Base-by-base conservation (phyloP, 2,797 vertebrate species). In the Toxotes lorentzi region DNA sequence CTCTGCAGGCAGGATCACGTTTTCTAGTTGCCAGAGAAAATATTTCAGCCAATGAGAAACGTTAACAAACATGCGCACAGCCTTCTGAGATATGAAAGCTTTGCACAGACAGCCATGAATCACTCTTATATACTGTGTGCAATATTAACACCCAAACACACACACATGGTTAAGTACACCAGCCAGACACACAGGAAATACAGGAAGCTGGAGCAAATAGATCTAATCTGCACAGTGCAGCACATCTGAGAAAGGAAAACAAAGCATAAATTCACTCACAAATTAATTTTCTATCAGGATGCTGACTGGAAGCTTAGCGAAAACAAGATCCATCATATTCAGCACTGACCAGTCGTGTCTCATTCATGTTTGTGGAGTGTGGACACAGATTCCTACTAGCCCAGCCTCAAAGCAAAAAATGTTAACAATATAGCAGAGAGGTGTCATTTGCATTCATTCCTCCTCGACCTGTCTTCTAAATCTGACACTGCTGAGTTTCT, bases 1-100 rank as follows among this genome's bases (percentile, higher is more conserved):
- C 94, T 94, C 94, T 95, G 95, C 95, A 96, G 95, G 92, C 94
- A 91, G 92, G 82, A 94, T 95, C 94, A 94, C 89, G 91, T 94
- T 95, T 93, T 93, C 87, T 91, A 85, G 86, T 86, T 88, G 89
- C 90, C 91, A 93, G 90, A 93, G 92, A 93, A 94, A 92, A 91
- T 80, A 79, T 90, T 86, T 78, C 82, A 93, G 83, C 95, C 95
- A 95, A 94, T 95, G 90, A 91, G 90, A 61, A 78, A 62, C 74
- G 56, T 60, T 81, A 73, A 73, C 79, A 84, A 57, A 66, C 56
- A 67, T 30, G 58, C 68, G 59, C 63, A 32, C 51, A 24, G 30
- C 27, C 63, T 13, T 85, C 76, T 73, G 56, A 80, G 61, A 79
- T 75, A 76, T 53, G 57, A 69, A 70, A 43, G 34, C 30, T 76